A percentile compares a stretch with the other conserved stretches of the same genome.
Evolutionary conservation across 2,797 vertebrate species (phyloP).

Genomic region (Apogon talboti): DNA sequence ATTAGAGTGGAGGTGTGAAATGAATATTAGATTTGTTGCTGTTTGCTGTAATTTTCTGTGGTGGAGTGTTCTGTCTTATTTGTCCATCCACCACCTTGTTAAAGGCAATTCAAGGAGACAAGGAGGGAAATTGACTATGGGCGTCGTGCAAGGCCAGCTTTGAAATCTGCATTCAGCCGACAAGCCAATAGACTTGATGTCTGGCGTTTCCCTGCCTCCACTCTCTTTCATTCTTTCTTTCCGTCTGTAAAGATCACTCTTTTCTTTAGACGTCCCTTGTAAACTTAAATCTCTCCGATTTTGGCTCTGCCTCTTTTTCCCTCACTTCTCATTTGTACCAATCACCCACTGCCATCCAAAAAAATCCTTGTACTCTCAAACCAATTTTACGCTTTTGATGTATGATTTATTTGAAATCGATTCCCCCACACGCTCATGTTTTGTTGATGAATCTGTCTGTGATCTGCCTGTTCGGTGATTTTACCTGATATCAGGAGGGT

Average conservation of each 20-base stretch:
- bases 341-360: constrained; percentile 19
- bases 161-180: constrained; percentile 48
- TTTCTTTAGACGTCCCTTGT: constrained; percentile 13
- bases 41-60: constrained; percentile 53
- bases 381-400: constrained; percentile 51
- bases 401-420: constrained; percentile 63
- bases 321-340: constrained; percentile 51
- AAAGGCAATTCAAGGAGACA: constrained; percentile 64
- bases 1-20: constrained; percentile 65
- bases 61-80: constrained; percentile 40
- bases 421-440: constrained; percentile 19
- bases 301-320: constrained; percentile 14
- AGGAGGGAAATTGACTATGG: constrained; percentile 42
- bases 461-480: constrained; percentile 25
- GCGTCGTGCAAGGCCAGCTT: not conserved
- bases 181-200: constrained; percentile 13
- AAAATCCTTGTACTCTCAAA: constrained; percentile 35
- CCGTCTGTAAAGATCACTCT: constrained; percentile 16
- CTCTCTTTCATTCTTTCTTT: constrained; percentile 2
- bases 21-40: constrained; percentile 65
- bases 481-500: constrained; percentile 31
- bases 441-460: constrained; percentile 51
- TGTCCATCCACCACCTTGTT: constrained; percentile 47
- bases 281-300: constrained; percentile 28
- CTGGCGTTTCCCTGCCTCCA: constrained; percentile 9